Base-by-base conservation (phyloP, 2,797 vertebrate genomes). In the Fistularia commersonii region DNA sequence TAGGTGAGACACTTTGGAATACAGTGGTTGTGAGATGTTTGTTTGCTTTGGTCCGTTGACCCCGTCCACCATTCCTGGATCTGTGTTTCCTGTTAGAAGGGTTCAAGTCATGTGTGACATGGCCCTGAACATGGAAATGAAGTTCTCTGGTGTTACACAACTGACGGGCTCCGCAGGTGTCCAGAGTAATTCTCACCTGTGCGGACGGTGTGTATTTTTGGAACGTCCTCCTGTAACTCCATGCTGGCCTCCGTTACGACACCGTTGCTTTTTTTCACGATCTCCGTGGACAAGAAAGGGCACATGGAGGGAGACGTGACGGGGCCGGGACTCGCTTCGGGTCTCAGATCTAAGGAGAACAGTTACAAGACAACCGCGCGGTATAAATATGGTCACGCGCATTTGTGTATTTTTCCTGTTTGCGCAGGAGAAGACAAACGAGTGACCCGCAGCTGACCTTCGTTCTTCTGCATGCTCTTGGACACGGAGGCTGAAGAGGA, bases 271-370 rank as follows among this genome's bases (percentile, higher is more conserved):
- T 81, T 83, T 70, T 93, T 91, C 48, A 73, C 90, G 91, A 97
- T 92, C 74, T 97, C 92, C 12, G 92, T 91, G 1, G 93, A 93
- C 77, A 98, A 85, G 70, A 98, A 98, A 0, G 95, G 95, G 68
- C 95, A 98, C 35, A 91, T 95, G 48, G 91, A 93, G 3, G 82
- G 62, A n/a, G 80, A 58, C 0, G 11, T 11, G 0, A 73, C 72
- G 52, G 91, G 90, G 41, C 82, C 88, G 3, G 62, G 31, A 0
- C 23, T 23, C 23, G 23, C 23, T 23, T 4, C 23, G 23, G 23
- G 23, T 23, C 23, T 23, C 23, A 23, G 23, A 23, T 23, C 23
- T 23, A 23, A 23, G 23, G 23, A 23, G 23, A 23, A 23, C 23
- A 23, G 23, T 23, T 23, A 4, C 4, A 23, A 23, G 23, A 23